Evolutionary conservation across 2,113 vertebrate species (phyloP), one percentile per base, ranked within the genome.

Genomic region (Hemibagrus wyckioides): DNA sequence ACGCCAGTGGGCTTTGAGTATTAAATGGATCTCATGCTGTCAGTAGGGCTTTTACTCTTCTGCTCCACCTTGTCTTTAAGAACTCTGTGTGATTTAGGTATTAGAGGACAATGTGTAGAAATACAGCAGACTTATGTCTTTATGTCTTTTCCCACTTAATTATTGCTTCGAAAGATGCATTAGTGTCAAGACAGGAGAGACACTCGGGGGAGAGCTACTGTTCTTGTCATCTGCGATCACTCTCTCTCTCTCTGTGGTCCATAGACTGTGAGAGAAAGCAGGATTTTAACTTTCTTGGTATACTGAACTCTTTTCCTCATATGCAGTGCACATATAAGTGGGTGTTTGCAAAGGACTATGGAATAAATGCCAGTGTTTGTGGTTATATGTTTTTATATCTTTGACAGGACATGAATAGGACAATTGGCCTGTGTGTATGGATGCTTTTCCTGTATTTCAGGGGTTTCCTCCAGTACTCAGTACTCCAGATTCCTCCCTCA

Each of bases 151-250:
- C 39, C 25, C 81, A 52, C 61, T 30, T 89, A 69, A 83, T 67
- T 80, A 84, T 75, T 71, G 82, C 80, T 80, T 73, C 67, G 86
- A 89, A 50, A 82, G 61, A 82, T 65, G 14, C 21, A 54, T 76
- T 80, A 76, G 71, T 63, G 69, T 86, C 83, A 85, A 41, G 80
- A 79, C 54, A 25, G 65, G 30, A 39, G 80, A 57, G 61, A 50
- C 36, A 81, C 85, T 89, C 48, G 39, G 71, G 85, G 67, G 88
- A 77, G n/a, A 82, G 41, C 54, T 56, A 52, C 83, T 83, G 61
- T 86, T 87, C 84, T 84, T 87, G 88, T 89, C 86, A 84, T 87
- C 82, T 67, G 52, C 36, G 61, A 86, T 86, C 83, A 88, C 84
- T 87, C 80, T 61, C 44, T 44, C 44, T 44, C 52, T 56, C 50